A percentile compares a stretch with the other conserved stretches of the same genome.
phyloP scores from a whole-genome alignment of 2,797 vertebrate genomes.

The Enteromius argenteus region DNA sequence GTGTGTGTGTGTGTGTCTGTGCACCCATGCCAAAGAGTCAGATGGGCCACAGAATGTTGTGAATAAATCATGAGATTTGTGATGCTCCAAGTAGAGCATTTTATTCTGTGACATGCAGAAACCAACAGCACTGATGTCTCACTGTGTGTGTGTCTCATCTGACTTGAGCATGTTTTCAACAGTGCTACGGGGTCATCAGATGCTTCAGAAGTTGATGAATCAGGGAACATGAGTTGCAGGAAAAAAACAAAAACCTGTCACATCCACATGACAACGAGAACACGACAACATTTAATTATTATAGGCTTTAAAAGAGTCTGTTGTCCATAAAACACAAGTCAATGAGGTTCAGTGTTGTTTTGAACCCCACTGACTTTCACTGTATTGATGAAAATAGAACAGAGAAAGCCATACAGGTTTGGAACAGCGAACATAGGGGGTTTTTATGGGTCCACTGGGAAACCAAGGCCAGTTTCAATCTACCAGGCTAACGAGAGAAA shows the following conservation, averaged over 20 bases:
- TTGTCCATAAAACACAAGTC: background rate
- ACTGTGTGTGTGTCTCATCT: slow-evolving; percentile 8
- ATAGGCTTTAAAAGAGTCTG: background rate
- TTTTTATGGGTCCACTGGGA: background rate
- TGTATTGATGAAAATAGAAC: background rate
- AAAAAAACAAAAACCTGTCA: too few relatives aligned
- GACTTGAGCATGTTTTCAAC: slow-evolving; percentile 31
- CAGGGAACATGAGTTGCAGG: background rate
- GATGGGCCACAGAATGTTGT: slow-evolving; percentile 67
- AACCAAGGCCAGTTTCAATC: background rate
- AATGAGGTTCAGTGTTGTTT: background rate
- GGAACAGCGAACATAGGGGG: background rate
- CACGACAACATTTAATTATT: background rate
- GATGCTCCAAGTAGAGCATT: slow-evolving; percentile 65
- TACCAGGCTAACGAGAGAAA: background rate
- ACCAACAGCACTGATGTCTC: slow-evolving; percentile 44
- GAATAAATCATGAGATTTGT: slow-evolving; percentile 72
- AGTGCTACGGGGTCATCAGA: slow-evolving; percentile 10
- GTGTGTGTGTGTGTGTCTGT: slow-evolving; percentile 30
- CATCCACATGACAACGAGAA: background rate
- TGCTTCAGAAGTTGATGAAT: background rate
- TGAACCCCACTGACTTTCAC: background rate
- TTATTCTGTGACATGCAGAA: slow-evolving; percentile 41
- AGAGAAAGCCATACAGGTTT: background rate
- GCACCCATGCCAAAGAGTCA: slow-evolving; percentile 57